phyloP scores from a whole-genome alignment of 2,797 vertebrate genomes.

The Pipistrellus nathusii region DNA sequence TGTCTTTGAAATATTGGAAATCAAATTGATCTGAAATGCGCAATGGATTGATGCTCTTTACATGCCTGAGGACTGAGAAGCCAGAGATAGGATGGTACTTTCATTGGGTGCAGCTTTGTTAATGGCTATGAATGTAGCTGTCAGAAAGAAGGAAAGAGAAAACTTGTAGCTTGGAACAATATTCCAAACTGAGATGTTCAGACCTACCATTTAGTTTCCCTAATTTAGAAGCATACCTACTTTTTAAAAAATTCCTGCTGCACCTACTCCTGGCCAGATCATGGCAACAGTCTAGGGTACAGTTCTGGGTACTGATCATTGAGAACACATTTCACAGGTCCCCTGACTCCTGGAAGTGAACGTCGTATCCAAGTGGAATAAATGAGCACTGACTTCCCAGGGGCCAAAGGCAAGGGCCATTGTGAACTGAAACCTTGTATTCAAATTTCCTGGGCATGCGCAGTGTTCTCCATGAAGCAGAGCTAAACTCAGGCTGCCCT shows the following conservation, averaged over 20 bases:
- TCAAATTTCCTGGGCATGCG: not conserved
- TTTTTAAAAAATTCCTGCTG: not conserved
- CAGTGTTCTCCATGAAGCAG: not conserved
- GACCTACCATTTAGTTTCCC: not conserved
- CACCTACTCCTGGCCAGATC: not conserved
- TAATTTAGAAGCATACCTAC: not conserved
- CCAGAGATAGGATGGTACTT: not conserved
- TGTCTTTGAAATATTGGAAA: slow-evolving; percentile 13
- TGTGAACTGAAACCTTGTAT: not conserved
- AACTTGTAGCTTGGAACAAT: not conserved
- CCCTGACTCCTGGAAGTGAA: not conserved
- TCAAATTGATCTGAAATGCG: not conserved
- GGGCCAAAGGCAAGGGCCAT: not conserved
- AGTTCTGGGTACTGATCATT: not conserved
- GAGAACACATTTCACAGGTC: not conserved
- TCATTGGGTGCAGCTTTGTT: not conserved
- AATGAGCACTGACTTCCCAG: not conserved
- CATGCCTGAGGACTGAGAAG: not conserved
- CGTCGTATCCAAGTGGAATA: not conserved
- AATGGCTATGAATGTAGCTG: not conserved
- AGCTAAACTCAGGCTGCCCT: not conserved
- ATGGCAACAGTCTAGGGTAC: not conserved
- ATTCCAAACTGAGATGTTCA: slow-evolving; percentile 1
- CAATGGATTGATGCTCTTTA: not conserved
- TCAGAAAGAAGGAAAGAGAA: slow-evolving; percentile 15